phyloP scores from a whole-genome alignment of 2,888 invertebrate genomes.

The Hemaris fuciformis region DNA sequence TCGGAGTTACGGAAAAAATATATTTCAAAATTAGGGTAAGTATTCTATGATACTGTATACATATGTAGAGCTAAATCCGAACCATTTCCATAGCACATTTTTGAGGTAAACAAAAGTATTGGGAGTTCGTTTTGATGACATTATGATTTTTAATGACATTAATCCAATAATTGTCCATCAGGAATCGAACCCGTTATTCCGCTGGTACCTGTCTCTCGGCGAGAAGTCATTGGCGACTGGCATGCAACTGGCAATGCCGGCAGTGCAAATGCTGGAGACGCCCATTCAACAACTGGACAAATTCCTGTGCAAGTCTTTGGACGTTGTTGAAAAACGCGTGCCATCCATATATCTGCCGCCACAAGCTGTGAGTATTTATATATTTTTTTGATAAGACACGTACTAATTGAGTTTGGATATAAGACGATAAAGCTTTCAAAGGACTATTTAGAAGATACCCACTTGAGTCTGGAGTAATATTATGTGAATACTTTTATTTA shows the following conservation, averaged over 20 bases:
- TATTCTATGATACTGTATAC: background rate
- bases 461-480: no score
- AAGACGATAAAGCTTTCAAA: no score
- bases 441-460: no score
- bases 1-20: conserved; percentile 87
- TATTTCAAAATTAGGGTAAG: conserved; percentile 89
- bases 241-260: conserved; percentile 87
- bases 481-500: no score
- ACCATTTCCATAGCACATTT: no score
- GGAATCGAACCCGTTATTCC: conserved; percentile 86
- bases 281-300: conserved; percentile 88
- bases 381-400: background rate
- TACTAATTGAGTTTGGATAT: background rate
- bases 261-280: conserved; percentile 86
- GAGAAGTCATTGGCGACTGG: conserved; percentile 88
- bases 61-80: background rate
- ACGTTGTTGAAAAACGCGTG: conserved; percentile 90
- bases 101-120: no score
- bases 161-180: no score
- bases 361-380: conserved; percentile 84
- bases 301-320: conserved; percentile 91
- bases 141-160: no score
- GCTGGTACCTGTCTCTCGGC: conserved; percentile 88
- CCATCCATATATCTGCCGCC: conserved; percentile 92
- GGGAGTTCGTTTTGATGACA: no score